phyloP scores from a whole-genome alignment of 2,888 invertebrate species.

The Brenthis hecate region DNA sequence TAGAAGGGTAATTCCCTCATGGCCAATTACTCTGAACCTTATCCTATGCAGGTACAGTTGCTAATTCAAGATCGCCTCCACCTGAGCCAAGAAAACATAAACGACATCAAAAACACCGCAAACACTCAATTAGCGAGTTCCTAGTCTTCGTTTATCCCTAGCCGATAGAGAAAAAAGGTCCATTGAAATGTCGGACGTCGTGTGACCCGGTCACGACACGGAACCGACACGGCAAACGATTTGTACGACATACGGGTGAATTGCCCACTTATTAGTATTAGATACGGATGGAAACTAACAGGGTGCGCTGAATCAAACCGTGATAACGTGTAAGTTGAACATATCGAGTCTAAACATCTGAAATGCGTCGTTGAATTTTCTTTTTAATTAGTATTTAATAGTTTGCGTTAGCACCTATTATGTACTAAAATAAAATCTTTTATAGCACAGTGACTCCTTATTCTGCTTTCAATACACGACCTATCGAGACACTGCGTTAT shows the following conservation, averaged over 20 bases:
- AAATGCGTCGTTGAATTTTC: constrained; percentile 21
- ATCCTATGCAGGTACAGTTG: constrained; percentile 21
- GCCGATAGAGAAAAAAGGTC: constrained; percentile 36
- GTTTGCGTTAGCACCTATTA: not conserved
- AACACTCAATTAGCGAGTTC: constrained; percentile 49
- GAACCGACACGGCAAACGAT: constrained; percentile 52
- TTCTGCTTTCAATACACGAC: too few species aligned
- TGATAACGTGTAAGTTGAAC: constrained; percentile 26
- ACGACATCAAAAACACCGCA: constrained; percentile 43
- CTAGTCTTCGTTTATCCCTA: constrained; percentile 45
- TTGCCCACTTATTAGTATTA: constrained; percentile 37
- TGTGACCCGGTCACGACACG: constrained; percentile 71
- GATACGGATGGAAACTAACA: constrained; percentile 34
- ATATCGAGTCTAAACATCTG: constrained; percentile 19
- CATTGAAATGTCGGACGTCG: constrained; percentile 52
- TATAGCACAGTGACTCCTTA: too few species aligned
- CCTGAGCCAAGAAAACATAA: constrained; percentile 29
- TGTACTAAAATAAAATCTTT: too few species aligned
- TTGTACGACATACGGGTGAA: constrained; percentile 38
- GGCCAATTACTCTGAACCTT: constrained; percentile 16
- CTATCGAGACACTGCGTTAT: too few species aligned
- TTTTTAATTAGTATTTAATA: constrained; percentile 16
- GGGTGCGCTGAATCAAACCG: constrained; percentile 28
- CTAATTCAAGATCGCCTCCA: constrained; percentile 2
- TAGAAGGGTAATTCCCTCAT: constrained; percentile 26